phyloP scores from a whole-genome alignment of 2,113 vertebrate species.

The Puma concolor region DNA sequence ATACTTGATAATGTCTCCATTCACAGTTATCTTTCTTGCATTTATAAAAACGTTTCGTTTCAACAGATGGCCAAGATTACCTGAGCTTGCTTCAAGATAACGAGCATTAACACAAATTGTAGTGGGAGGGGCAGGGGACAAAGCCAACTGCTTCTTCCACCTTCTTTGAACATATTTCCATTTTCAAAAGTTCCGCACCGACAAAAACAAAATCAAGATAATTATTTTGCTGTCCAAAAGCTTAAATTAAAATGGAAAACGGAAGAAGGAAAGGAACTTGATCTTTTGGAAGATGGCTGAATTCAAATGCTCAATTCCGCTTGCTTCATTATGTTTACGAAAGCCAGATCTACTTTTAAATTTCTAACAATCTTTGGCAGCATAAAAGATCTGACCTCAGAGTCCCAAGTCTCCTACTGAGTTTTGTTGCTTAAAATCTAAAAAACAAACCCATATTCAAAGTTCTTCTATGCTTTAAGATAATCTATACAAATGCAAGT shows the following conservation, averaged over 20 bases:
- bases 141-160: neutral
- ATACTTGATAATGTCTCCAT: neutral
- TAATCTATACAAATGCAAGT: neutral
- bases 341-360: constrained; percentile 57
- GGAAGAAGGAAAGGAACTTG: neutral
- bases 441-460: neutral
- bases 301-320: neutral
- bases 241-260: constrained; percentile 35
- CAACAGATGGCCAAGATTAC: neutral
- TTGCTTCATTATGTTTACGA: neutral
- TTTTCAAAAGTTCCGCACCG: neutral
- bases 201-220: constrained; percentile 22
- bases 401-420: constrained; percentile 10
- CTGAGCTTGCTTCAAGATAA: neutral
- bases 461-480: neutral
- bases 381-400: constrained; percentile 43
- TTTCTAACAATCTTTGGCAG: constrained; percentile 54
- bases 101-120: neutral
- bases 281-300: constrained; percentile 19
- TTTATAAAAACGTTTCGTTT: neutral
- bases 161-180: neutral
- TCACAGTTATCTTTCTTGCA: neutral
- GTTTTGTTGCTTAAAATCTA: constrained; percentile 10
- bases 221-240: constrained; percentile 11
- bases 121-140: neutral